A percentile compares a stretch with the other conserved stretches of the same genome.
phyloP scores from a whole-genome alignment of 2,888 invertebrate species.

The Hipparchia sbordonii region DNA sequence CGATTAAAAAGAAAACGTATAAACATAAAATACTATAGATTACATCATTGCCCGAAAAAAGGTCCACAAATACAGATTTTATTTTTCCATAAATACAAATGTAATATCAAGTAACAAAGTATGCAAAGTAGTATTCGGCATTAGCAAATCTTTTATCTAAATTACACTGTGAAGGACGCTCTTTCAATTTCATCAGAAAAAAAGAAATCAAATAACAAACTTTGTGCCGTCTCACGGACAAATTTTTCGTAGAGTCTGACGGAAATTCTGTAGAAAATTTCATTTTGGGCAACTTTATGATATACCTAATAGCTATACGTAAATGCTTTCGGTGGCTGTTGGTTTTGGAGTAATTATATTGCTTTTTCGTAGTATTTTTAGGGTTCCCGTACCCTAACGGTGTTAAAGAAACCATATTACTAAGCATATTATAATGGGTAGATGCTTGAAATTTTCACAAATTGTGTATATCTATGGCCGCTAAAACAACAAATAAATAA shows the following conservation, averaged over 20 bases:
- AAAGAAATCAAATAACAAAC: slow-evolving; percentile 32
- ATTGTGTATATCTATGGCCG: too few relatives aligned
- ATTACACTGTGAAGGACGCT: neutral
- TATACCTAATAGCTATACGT: slow-evolving; percentile 18
- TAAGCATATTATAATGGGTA: too few relatives aligned
- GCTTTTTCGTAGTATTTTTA: neutral
- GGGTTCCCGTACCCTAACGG: too few relatives aligned
- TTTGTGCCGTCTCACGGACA: slow-evolving; percentile 21
- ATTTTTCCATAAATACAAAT: neutral
- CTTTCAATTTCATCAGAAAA: slow-evolving; percentile 5
- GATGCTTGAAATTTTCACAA: too few relatives aligned
- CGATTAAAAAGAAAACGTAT: too few relatives aligned
- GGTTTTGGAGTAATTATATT: neutral
- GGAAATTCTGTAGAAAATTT: slow-evolving; percentile 35
- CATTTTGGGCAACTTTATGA: slow-evolving; percentile 36
- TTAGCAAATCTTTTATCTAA: neutral
- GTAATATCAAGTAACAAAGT: neutral
- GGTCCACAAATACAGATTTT: neutral
- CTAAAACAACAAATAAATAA: too few relatives aligned
- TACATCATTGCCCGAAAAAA: too few relatives aligned
- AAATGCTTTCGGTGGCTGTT: slow-evolving; percentile 21
- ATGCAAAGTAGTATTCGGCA: neutral
- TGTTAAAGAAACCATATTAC: too few relatives aligned
- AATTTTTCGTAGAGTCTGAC: slow-evolving; percentile 30
- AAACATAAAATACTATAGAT: too few relatives aligned